A percentile compares a stretch with the other conserved stretches of the same genome.
Conservation (phyloP, 2,888 invertebrate species). For the Drosophila acutilabella region DNA sequence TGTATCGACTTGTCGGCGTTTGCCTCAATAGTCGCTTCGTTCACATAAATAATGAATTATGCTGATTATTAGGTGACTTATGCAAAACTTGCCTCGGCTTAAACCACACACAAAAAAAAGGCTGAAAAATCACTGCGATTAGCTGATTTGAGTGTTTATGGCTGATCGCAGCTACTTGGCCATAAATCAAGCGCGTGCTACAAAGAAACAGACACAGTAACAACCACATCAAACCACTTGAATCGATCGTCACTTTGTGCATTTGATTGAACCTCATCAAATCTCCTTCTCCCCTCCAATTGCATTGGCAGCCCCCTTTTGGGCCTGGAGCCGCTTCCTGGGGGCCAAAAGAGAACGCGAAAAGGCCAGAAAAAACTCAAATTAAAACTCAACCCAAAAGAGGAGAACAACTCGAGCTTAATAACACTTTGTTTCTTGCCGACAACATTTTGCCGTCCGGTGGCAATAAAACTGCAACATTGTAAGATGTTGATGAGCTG, state of each 20-base stretch:
- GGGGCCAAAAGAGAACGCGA: slow-evolving; percentile 2
- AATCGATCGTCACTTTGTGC: slow-evolving; percentile 16
- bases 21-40: slow-evolving; percentile 24
- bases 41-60: slow-evolving; percentile 74
- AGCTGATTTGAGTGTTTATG: slow-evolving; percentile 62
- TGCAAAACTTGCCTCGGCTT: slow-evolving; percentile 54
- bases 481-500: slow-evolving; percentile 75
- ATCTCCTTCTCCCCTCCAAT: background rate
- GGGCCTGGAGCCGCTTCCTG: slow-evolving; percentile 9
- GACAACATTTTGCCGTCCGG: slow-evolving; percentile 35
- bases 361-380: background rate
- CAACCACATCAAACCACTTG: background rate
- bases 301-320: background rate
- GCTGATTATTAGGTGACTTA: slow-evolving; percentile 76
- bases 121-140: slow-evolving; percentile 69
- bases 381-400: slow-evolving; percentile 21
- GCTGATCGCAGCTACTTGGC: slow-evolving; percentile 48
- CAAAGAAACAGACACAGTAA: slow-evolving; percentile 10
- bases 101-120: background rate
- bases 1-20: slow-evolving; percentile 1
- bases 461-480: slow-evolving; percentile 68
- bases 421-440: slow-evolving; percentile 57
- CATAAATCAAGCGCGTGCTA: slow-evolving; percentile 64
- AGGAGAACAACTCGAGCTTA: slow-evolving; percentile 34
- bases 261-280: slow-evolving; percentile 5